Percentiles rank a stretch among this genome's conserved stretches.
These are phyloP conservation scores for Scaptomyza reducta DNA, from an alignment of 2,888 invertebrate genomes.

Conservation along the genomic window DNA sequence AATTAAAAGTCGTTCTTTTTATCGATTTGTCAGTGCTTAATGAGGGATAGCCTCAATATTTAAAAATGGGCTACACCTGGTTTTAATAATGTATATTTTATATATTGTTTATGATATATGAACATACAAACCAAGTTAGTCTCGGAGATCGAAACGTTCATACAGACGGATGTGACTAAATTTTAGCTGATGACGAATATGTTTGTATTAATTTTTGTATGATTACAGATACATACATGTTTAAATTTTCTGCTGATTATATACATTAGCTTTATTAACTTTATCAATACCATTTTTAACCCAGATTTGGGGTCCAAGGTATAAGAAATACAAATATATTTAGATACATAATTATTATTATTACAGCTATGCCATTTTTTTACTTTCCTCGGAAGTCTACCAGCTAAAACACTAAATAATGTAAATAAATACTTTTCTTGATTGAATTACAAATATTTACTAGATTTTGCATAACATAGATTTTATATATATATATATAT, in stretches of 20 bases:
- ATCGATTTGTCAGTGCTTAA: constrained; percentile 20
- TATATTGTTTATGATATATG: neutral
- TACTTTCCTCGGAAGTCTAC: constrained; percentile 47
- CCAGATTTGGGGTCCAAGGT: constrained; percentile 19
- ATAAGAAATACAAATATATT: constrained; percentile 43
- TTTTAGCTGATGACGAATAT: constrained; percentile 19
- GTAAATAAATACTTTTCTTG: constrained; percentile 72
- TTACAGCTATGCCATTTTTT: constrained; percentile 69
- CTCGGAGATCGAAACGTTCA: constrained; percentile 10
- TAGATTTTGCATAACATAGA: constrained; percentile 60
- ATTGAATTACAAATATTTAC: constrained; percentile 53
- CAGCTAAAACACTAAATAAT: constrained; percentile 46
- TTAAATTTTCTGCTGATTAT: constrained; percentile 7
- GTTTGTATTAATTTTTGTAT: constrained; percentile 10
- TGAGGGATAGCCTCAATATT: constrained; percentile 13
- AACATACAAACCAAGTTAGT: constrained; percentile 13
- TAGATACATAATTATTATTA: constrained; percentile 46
- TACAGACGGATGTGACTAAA: constrained; percentile 10
- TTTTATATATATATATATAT: constrained; percentile 12
- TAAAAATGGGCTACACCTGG: constrained; percentile 10
- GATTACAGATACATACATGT: constrained; percentile 7
- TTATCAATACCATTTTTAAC: constrained; percentile 1
- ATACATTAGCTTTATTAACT: constrained; percentile 30
- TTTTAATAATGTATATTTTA: constrained; percentile 4
- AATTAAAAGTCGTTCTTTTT: constrained; percentile 13